These are phyloP conservation scores for Zygothrica quintamaculata DNA, from an alignment of 2,888 invertebrate species.

Conservation along the genomic window DNA sequence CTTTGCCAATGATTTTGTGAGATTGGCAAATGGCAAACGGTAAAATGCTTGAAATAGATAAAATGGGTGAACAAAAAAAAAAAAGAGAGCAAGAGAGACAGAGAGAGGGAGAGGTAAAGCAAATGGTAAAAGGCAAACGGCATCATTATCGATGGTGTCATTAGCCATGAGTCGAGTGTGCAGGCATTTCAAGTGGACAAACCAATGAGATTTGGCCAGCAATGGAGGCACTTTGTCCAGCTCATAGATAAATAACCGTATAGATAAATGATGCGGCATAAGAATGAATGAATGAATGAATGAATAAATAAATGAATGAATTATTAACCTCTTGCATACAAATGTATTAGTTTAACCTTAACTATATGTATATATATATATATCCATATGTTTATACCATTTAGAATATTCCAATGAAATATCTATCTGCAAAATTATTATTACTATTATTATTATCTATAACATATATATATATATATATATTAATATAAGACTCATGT, in stretches of 20 bases:
- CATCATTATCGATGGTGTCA: constrained; percentile 76
- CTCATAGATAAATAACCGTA: constrained; percentile 37
- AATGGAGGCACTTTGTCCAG: constrained; percentile 32
- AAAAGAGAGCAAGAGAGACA: no score
- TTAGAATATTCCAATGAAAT: background rate
- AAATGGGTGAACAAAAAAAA: no score
- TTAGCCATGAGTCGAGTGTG: constrained; percentile 59
- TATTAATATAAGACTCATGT: no score
- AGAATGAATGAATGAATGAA: constrained; percentile 40
- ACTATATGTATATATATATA: background rate
- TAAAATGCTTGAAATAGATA: background rate
- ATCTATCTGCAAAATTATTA: no score
- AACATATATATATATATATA: no score
- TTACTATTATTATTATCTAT: no score
- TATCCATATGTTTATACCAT: background rate
- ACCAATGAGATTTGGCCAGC: constrained; percentile 1
- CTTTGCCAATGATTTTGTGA: constrained; percentile 37
- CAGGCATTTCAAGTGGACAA: constrained; percentile 9
- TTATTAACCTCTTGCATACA: constrained; percentile 44
- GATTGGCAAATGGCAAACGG: constrained; percentile 35
- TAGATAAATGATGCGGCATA: constrained; percentile 43
- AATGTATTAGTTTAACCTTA: constrained; percentile 18
- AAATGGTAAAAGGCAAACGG: constrained; percentile 2
- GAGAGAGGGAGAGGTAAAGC: no score
- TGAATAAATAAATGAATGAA: constrained; percentile 40